phyloP scores from a whole-genome alignment of 2,888 invertebrate species.

The Cetonia aurata region DNA sequence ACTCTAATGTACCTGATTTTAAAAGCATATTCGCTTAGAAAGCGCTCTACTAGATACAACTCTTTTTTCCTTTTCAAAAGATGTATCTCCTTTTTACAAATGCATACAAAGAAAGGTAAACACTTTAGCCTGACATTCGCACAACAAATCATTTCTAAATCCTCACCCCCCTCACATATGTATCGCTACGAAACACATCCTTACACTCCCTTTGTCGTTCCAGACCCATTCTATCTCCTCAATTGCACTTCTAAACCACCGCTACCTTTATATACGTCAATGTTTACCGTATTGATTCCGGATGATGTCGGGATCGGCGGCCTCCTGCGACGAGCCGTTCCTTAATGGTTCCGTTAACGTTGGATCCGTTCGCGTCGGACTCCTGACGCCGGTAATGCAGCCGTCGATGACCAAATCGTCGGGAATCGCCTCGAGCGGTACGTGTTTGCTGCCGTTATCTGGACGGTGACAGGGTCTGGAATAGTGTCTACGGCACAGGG shows the following conservation, averaged over 20 bases:
- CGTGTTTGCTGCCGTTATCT: slow-evolving; percentile 60
- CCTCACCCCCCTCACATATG: no score
- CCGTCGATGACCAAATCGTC: slow-evolving; percentile 64
- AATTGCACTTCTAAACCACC: background rate
- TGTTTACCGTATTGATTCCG: slow-evolving; percentile 87
- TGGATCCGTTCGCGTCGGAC: slow-evolving; percentile 65
- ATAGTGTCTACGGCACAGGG: slow-evolving; percentile 72
- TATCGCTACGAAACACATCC: no score
- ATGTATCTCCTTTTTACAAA: no score
- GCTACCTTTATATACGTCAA: background rate
- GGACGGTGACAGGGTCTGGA: slow-evolving; percentile 60
- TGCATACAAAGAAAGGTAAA: no score
- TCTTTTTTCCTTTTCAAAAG: no score
- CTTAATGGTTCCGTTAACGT: slow-evolving; percentile 66
- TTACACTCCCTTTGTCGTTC: no score
- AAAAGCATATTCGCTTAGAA: no score
- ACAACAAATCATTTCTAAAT: no score
- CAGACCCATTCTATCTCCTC: background rate
- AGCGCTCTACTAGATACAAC: background rate
- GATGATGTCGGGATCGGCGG: slow-evolving; percentile 89
- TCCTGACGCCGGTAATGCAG: slow-evolving; percentile 62
- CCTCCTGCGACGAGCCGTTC: slow-evolving; percentile 71
- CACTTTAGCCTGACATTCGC: no score
- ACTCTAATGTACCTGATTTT: no score
- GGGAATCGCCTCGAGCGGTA: slow-evolving; percentile 65